A percentile compares a stretch with the other conserved stretches of the same genome.
These are phyloP conservation scores for Natator depressus DNA, from an alignment of 2,113 vertebrate species.

Conservation along the genomic window DNA sequence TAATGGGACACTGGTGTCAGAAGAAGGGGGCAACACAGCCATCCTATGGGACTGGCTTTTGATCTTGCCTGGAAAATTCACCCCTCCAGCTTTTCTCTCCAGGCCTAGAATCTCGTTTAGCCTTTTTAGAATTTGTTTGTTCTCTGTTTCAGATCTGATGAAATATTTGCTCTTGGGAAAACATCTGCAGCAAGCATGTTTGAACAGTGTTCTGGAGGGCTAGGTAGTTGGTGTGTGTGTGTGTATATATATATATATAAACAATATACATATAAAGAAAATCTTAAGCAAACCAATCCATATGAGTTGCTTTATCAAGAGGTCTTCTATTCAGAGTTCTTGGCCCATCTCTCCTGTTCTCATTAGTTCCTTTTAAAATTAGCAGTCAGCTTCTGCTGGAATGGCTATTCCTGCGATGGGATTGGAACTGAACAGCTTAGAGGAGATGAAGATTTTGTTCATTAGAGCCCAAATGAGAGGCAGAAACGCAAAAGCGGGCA, in stretches of 20 bases:
- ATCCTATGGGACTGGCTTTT: neutral
- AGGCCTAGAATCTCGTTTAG: neutral
- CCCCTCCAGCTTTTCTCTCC: neutral
- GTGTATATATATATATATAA: neutral
- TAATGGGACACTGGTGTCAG: neutral
- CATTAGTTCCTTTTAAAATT: neutral
- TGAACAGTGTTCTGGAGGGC: constrained; percentile 16
- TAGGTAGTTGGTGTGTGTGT: neutral
- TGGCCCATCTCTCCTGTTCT: neutral
- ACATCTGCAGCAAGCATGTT: neutral
- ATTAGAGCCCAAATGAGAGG: neutral
- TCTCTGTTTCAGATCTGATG: rapidly evolving
- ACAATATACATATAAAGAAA: neutral
- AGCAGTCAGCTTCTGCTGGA: neutral
- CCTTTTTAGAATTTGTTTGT: neutral
- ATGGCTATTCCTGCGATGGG: neutral
- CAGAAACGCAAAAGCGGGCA: neutral
- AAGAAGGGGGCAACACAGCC: neutral
- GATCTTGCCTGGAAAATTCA: neutral
- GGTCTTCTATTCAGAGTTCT: neutral
- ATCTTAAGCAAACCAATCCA: neutral
- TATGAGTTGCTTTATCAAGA: neutral
- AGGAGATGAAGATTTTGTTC: neutral
- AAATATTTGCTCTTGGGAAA: constrained; percentile 52
- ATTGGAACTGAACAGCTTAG: neutral